phyloP scores from a whole-genome alignment of 1,140 invertebrate genomes.

The Phymastichus coffea region DNA sequence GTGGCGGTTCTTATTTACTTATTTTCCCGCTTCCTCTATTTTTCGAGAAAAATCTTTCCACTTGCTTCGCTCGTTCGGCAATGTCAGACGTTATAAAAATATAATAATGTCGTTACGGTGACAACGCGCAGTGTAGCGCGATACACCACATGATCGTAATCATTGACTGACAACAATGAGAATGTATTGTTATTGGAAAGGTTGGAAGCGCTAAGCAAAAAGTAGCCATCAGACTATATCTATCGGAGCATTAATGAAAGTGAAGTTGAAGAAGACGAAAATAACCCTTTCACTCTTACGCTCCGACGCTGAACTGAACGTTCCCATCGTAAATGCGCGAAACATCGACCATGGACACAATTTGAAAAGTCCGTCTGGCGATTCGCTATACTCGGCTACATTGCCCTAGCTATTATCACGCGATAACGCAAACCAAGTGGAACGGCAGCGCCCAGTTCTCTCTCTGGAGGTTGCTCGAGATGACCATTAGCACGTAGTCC shows the following conservation, averaged over 20 bases:
- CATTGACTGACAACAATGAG: too few relatives aligned
- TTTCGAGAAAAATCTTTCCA: background rate
- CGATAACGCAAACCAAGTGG: constrained; percentile 12
- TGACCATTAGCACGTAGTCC: too few relatives aligned
- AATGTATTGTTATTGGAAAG: too few relatives aligned
- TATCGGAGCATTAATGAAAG: background rate
- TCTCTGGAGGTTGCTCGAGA: too few relatives aligned
- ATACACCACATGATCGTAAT: too few relatives aligned
- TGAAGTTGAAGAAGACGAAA: background rate
- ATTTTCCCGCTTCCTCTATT: background rate
- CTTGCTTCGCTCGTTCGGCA: background rate
- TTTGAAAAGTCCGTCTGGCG: background rate
- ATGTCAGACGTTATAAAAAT: background rate
- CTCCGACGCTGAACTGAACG: too few relatives aligned
- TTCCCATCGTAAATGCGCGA: too few relatives aligned
- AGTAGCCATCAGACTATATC: background rate
- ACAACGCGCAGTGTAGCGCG: too few relatives aligned
- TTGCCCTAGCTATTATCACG: background rate
- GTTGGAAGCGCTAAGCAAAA: too few relatives aligned
- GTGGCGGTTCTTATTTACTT: background rate
- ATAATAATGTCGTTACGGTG: too few relatives aligned
- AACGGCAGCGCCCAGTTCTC: background rate
- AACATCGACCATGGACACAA: too few relatives aligned
- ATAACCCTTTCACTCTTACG: background rate
- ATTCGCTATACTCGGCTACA: background rate